These are phyloP conservation scores for Rhinoraja longicauda DNA, from an alignment of 2,797 vertebrate species.

Conservation along the genomic window DNA sequence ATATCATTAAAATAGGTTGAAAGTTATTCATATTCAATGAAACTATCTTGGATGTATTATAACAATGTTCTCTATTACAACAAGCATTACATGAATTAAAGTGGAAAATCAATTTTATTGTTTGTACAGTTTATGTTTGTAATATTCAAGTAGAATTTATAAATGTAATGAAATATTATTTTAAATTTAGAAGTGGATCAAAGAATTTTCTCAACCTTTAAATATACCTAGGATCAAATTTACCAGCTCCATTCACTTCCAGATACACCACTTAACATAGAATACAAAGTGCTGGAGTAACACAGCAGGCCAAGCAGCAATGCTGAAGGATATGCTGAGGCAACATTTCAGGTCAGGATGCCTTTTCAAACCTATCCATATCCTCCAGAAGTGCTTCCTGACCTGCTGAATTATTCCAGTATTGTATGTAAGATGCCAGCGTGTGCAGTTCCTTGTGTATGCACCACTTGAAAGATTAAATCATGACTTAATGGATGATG, in stretches of 20 bases:
- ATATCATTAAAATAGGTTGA: background rate
- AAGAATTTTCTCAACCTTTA: background rate
- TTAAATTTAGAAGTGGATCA: background rate
- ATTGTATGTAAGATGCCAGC: too few relatives aligned
- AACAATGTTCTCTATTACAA: background rate
- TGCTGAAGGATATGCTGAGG: too few relatives aligned
- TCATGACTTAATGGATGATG: background rate
- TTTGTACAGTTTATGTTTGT: background rate
- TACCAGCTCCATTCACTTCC: background rate
- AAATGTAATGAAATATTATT: background rate
- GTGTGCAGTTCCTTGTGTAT: background rate
- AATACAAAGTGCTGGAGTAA: too few relatives aligned
- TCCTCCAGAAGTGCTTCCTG: too few relatives aligned
- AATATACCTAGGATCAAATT: background rate
- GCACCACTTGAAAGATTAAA: background rate
- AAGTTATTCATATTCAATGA: background rate
- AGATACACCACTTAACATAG: background rate
- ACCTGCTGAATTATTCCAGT: too few relatives aligned
- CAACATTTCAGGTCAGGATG: too few relatives aligned
- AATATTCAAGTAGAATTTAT: background rate
- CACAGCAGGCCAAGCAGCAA: too few relatives aligned
- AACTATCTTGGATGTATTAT: background rate
- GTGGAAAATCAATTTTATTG: background rate
- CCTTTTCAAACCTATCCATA: too few relatives aligned
- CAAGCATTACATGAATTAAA: background rate